Evolutionary conservation across 2,888 invertebrate species (phyloP), one percentile per base, ranked within the genome.

Genomic region (Hirtodrosophila alboralis): DNA sequence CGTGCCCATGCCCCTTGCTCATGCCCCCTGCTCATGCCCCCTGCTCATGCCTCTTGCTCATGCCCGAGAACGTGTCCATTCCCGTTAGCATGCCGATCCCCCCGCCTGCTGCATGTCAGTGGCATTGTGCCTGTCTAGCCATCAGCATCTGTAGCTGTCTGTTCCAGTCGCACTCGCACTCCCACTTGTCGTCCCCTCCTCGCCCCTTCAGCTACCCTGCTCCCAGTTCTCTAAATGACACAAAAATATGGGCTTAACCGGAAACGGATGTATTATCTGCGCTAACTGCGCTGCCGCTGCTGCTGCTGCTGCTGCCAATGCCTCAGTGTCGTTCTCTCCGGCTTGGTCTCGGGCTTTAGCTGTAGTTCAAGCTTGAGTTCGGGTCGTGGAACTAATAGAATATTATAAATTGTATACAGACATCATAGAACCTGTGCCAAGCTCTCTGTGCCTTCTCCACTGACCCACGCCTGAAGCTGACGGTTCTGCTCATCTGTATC

Each of bases 241-340:
- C 85, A 85, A 84, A 87, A 90, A 89, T 86, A 88, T 90, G 90
- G 90, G 90, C 90, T 89, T 89, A 90, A 90, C 90, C 90, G 90
- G 90, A 90, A 90, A 89, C 90, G 90, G 90, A 90, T 89, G 89
- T 90, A 90, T 90, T 90, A 90, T 90, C 90, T 90, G 90, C 90
- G 90, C 90, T 89, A 90, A 90, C 90, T 90, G 88, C 83, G 86
- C 87, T 81, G 85, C 57, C 65, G 58, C 72, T 54, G 70, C 27
- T 87, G 80, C 84, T 74, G 78, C 70, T 72, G 52, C 27, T 40
- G 64, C 13, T 49, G 31, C 36, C n/a, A n/a, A n/a, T 62, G 49
- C 33, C 47, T 31, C 56, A 33, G 44, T 44, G 47, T 21, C 41
- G 36, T 41, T 60, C 59, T 60, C 59, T 47, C 23, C 31, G 45